Evolutionary conservation across 2,888 invertebrate genomes (phyloP).

Genomic region (Drosophila pseudotakahashii): DNA sequence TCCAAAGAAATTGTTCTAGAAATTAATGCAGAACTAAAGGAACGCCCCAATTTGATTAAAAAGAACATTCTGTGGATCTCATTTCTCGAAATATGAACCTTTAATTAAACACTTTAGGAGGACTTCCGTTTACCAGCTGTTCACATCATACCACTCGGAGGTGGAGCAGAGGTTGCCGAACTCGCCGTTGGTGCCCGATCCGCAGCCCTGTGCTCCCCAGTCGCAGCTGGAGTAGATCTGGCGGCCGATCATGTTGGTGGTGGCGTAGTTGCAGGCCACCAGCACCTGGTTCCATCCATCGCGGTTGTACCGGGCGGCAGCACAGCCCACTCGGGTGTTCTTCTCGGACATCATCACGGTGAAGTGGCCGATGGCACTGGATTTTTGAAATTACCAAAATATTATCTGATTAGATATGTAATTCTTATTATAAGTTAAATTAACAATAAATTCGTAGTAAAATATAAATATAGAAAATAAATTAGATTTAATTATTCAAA

Average conservation of each 20-base stretch:
- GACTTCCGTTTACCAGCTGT: slow-evolving; percentile 25
- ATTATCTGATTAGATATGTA: too few relatives aligned
- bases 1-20: too few relatives aligned
- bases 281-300: slow-evolving; percentile 45
- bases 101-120: background rate
- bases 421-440: too few relatives aligned
- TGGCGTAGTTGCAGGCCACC: slow-evolving; percentile 55
- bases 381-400: too few relatives aligned
- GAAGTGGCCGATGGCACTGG: slow-evolving; percentile 53
- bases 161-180: slow-evolving; percentile 39
- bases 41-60: too few relatives aligned
- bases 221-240: slow-evolving; percentile 48
- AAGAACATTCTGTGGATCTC: background rate
- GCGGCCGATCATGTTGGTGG: slow-evolving; percentile 47
- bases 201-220: slow-evolving; percentile 33
- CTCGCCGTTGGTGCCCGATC: slow-evolving; percentile 34
- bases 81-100: background rate
- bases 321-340: slow-evolving; percentile 52
- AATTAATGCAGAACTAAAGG: too few relatives aligned
- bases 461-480: too few relatives aligned
- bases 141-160: slow-evolving; percentile 44
- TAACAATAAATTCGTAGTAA: too few relatives aligned
- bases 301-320: slow-evolving; percentile 43
- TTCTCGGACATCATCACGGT: slow-evolving; percentile 54
- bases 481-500: too few relatives aligned